Evolutionary conservation across 2,797 vertebrate species (phyloP), one percentile per base, ranked within the genome.

Genomic region (Anguilla megastoma): DNA sequence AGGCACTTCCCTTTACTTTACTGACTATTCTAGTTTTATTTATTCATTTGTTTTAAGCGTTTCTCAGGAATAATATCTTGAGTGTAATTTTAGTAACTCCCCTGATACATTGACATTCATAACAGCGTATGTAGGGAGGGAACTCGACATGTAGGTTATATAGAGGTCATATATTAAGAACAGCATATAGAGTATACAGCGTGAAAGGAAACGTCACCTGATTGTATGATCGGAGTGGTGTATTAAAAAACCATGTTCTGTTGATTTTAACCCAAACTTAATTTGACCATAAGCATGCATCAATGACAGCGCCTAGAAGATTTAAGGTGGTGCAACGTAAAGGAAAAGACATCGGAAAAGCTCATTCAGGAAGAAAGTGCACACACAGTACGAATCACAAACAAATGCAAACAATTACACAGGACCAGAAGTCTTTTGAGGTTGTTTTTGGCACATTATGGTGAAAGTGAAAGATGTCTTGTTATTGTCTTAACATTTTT

Each of bases 361-460:
- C 58, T 88, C 45, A 86, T 76, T 16, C 33, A 30, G 58, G 58
- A 90, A 89, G 90, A 90, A 89, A 91, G 93, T 93, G 80, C 18
- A 50, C 79, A 82, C 8, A 82, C 79, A 48, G 79, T n/a, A 82
- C 79, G 6, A 21, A 9, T 50, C 74, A 79, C 74, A 24, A 79
- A 82, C 79, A 14, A 82, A 82, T 48, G 79, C 79, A 82, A 50
- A 82, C 79, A 10, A 50, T 82, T 48, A n/a, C 45, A 48, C 41
- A 50, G 91, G 36, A 93, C 94, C 93, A 93, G 88, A 92, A 90
- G 89, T 94, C 90, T 89, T 89, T 91, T 93, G 89, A 92, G 90
- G 89, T 91, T 88, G 90, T 91, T 94, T 93, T 84, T 56, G 76
- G 56, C 58, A 8, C 30, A 86, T 91, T 91, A 89, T 84, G 86